These are phyloP conservation scores for Sorex fumeus DNA, from an alignment of 2,113 vertebrate genomes.

Conservation along the genomic window DNA sequence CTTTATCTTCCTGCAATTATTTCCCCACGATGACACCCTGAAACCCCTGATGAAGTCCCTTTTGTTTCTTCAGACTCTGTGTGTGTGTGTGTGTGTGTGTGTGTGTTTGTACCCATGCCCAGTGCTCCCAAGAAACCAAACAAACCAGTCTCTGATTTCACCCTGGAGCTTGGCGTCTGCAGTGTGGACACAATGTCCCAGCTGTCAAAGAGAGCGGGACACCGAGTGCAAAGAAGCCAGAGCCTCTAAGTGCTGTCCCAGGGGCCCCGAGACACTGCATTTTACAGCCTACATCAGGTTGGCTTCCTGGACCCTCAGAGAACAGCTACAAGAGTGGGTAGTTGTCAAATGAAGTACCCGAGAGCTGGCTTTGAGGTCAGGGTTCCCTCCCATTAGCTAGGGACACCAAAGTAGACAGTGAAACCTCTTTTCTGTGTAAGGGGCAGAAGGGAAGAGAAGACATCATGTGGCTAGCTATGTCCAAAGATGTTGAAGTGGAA, in stretches of 20 bases:
- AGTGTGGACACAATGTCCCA: neutral
- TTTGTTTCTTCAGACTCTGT: slow-evolving; percentile 67
- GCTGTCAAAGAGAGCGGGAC: neutral
- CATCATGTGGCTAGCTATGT: rapidly evolving
- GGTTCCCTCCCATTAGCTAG: neutral
- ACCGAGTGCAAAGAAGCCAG: no score
- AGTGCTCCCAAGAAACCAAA: slow-evolving; percentile 72
- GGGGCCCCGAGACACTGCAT: rapidly evolving
- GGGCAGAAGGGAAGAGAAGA: neutral
- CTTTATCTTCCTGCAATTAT: slow-evolving; percentile 47
- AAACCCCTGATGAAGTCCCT: slow-evolving; percentile 54
- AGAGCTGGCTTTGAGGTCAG: neutral
- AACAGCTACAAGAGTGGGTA: neutral
- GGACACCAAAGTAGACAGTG: neutral
- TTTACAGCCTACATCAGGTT: neutral
- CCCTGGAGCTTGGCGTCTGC: slow-evolving; percentile 23
- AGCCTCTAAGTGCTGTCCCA: neutral
- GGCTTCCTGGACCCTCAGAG: neutral
- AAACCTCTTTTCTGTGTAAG: neutral
- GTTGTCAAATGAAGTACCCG: neutral
- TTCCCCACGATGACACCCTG: slow-evolving; percentile 64
- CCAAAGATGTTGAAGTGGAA: neutral
- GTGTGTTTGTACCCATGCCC: slow-evolving; percentile 34
- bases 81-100: neutral
- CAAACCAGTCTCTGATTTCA: slow-evolving; percentile 64